Evolutionary conservation across 2,797 vertebrate species (phyloP), one percentile per base, ranked within the genome.

Genomic region (Hyperoplus immaculatus): DNA sequence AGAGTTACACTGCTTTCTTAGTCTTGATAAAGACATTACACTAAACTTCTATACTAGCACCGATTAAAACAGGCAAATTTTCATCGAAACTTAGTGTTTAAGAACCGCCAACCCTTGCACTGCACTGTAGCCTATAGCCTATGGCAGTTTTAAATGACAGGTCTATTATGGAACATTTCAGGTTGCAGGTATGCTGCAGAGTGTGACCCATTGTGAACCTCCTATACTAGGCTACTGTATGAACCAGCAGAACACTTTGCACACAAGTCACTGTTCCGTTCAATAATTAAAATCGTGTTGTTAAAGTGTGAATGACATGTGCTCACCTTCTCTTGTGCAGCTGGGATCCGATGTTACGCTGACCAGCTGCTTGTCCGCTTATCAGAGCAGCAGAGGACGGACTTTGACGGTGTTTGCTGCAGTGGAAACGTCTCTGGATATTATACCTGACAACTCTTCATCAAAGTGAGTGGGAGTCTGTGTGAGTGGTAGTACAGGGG

Each of bases 311-410:
- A 63, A 77, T 72, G 42, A 43, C 16, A 39, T 16, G 38, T 75
- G 29, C 83, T 87, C 43, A 87, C 87, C 86, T 79, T 69, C 45
- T 72, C 13, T 38, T 60, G 39, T 56, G 46, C 36, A 42, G 16
- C 36, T 36, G 43, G 0, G n/a, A 41, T 43, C 15, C 41, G 53
- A 61, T 1, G 14, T 64, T 21, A 10, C 39, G 54, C 50, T 38
- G 39, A 8, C 47, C 68, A 57, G 64, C 50, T 42, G 7, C 9
- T 18, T 41, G 38, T 53, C 15, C 62, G 42, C 51, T 66, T n/a
- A 66, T 49, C 18, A 68, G 5, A n/a, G 8, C 14, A 0, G 14
- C 9, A 36, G 4, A 42, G 0, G 11, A 55, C 39, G 45, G 71
- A 87, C 80, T 88, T 83, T 69, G 56, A 84, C 42, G 65, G 69